Evolutionary conservation across 2,797 vertebrate species (phyloP).

Genomic region (Tympanoctomys barrerae): DNA sequence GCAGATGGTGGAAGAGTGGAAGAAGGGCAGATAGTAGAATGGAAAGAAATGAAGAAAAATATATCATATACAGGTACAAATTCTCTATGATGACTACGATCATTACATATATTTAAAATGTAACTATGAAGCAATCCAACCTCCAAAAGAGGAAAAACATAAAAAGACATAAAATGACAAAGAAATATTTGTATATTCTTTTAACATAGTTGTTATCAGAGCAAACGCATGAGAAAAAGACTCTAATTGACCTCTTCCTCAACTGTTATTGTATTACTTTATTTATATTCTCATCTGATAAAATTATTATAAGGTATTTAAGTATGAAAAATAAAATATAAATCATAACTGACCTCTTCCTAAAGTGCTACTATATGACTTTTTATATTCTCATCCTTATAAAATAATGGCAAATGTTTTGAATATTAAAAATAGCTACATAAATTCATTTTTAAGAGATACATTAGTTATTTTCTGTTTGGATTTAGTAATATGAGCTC

Average conservation of each 20-base stretch:
- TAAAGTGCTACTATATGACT: background rate
- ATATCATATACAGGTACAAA: background rate
- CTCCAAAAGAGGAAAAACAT: background rate
- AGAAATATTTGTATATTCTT: conserved; percentile 13
- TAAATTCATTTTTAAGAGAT: conserved; percentile 32
- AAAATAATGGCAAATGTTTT: conserved; percentile 36
- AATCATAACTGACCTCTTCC: background rate
- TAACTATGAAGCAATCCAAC: background rate
- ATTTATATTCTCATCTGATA: conserved; percentile 35
- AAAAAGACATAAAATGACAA: background rate
- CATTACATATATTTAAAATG: background rate
- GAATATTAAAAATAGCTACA: conserved; percentile 36
- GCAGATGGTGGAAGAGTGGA: too few species aligned
- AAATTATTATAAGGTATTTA: conserved; percentile 26
- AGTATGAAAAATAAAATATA: conserved; percentile 23
- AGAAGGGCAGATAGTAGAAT: background rate
- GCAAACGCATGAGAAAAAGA: conserved; percentile 10
- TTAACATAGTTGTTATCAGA: conserved; percentile 24
- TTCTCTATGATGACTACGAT: background rate
- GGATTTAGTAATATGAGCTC: background rate
- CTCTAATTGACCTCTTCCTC: background rate
- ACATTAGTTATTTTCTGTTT: conserved; percentile 23
- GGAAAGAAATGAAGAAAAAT: background rate
- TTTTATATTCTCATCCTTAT: conserved; percentile 22
- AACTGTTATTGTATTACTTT: background rate